A percentile compares a stretch with the other conserved stretches of the same genome.
Evolutionary conservation across 2,888 invertebrate genomes (phyloP).

Genomic region (Amblyjoppa fuscipennis): DNA sequence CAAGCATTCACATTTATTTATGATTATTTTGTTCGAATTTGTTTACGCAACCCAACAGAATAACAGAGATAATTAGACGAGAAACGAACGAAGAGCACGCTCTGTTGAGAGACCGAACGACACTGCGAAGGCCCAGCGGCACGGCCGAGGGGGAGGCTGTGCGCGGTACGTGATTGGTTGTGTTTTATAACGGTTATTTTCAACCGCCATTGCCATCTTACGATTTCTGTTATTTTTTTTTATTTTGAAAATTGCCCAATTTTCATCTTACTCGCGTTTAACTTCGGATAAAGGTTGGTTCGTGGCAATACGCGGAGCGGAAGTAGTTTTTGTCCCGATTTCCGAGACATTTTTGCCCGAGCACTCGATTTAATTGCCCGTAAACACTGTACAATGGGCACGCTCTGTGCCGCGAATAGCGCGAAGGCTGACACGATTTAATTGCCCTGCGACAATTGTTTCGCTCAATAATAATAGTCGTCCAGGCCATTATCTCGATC

Average conservation of each 20-base stretch:
- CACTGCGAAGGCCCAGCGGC: constrained; percentile 46
- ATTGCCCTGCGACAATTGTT: constrained; percentile 19
- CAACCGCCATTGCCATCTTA: background rate
- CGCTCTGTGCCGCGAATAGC: background rate
- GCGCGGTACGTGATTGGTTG: background rate
- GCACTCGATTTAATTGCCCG: background rate
- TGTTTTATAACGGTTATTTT: background rate
- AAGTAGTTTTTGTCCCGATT: background rate
- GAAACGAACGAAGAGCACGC: background rate
- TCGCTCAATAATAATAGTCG: constrained; percentile 1
- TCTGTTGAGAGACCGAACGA: background rate
- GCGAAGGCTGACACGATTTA: background rate
- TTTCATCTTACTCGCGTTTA: background rate
- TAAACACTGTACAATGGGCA: background rate
- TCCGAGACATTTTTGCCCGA: background rate
- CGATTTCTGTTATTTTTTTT: background rate
- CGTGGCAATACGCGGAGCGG: background rate
- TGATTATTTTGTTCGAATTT: no score
- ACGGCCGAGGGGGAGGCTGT: constrained; percentile 26
- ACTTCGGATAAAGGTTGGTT: background rate
- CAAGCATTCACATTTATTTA: no score
- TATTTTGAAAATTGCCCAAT: background rate
- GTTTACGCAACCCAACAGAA: no score
- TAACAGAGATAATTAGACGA: background rate
- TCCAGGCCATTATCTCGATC: constrained; percentile 2